Percentiles rank a stretch among this genome's conserved stretches.
phyloP scores from a whole-genome alignment of 2,888 invertebrate species.

The Listrodromus nycthemerus region DNA sequence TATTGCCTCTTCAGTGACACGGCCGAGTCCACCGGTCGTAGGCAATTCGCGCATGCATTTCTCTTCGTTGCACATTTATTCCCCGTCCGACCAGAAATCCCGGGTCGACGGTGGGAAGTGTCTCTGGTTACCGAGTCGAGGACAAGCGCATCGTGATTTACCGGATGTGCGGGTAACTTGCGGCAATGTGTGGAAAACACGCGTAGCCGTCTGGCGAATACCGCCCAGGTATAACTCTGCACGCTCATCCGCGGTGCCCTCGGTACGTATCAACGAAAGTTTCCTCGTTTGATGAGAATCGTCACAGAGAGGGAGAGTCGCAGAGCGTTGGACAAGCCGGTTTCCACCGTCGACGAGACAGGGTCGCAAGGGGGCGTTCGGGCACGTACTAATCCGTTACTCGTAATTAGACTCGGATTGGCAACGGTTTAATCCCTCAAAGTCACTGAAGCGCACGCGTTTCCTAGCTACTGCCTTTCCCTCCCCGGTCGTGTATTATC shows the following conservation, averaged over 20 bases:
- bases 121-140: background rate
- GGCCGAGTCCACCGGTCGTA: background rate
- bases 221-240: conserved; percentile 13
- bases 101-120: background rate
- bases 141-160: conserved; percentile 34
- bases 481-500: conserved; percentile 40
- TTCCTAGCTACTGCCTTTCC: conserved; percentile 54
- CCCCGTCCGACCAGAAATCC: background rate
- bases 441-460: conserved; percentile 72
- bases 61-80: background rate
- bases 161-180: conserved; percentile 13
- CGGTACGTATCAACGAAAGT: conserved; percentile 77
- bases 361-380: conserved; percentile 5
- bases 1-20: background rate
- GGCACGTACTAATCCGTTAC: conserved; percentile 82
- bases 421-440: conserved; percentile 84
- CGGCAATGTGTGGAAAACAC: conserved; percentile 16
- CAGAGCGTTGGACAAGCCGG: conserved; percentile 20
- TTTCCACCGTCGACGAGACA: conserved; percentile 38
- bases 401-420: conserved; percentile 84
- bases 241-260: conserved; percentile 66
- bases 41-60: background rate
- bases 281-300: conserved; percentile 77
- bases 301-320: background rate
- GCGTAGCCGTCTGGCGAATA: conserved; percentile 63